Evolutionary conservation across 2,888 invertebrate genomes (phyloP), one percentile per base, ranked within the genome.

Genomic region (Neoaliturus tenellus): DNA sequence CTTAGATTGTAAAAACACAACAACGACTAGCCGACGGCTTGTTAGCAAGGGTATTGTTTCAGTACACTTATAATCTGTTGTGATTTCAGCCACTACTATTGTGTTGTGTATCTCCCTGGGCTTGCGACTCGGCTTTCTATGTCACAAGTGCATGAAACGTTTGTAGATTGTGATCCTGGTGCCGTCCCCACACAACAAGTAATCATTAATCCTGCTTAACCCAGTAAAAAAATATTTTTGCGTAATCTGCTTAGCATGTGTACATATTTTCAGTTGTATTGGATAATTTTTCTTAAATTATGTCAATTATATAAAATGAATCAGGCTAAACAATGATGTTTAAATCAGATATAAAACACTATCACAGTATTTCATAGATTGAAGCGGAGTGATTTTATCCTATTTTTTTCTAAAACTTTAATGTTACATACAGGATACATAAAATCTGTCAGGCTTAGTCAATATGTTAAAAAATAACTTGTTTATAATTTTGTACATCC

Each of bases 1-100:
- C 78, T 69, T 39, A 35, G 71, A 39, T 23, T 39, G 71, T 39
- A 71, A 39, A 41, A 10, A 67, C 81, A 67, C 35, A 35, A 25
- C 80, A 41, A 48, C 39, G 35, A 20, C 80, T 84, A 87, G 87
- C 85, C 85, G 82, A 85, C 84, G 84, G 84, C 84, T 84, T 84
- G 84, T 84, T 84, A 84, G 84, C 84, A 84, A 82, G 84, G 84
- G 73, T 62, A 81, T n/a, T 83, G 51, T 41, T 82, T n/a, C n/a
- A n/a, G n/a, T n/a, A 58, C 67, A 80, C 78, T 83, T 31, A 78
- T 78, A 78, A 78, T 78, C 33, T 78, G 55, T 73, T 82, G 73
- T 81, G 62, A 73, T 82, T 82, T 73, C 82, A 82, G 82, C 82
- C 51, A 39, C 71, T 39, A 82, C 82, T 82, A 82, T 73, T 82